Evolutionary conservation across 2,113 vertebrate genomes (phyloP), one percentile per base, ranked within the genome.

Genomic region (Parotia lawesii): DNA sequence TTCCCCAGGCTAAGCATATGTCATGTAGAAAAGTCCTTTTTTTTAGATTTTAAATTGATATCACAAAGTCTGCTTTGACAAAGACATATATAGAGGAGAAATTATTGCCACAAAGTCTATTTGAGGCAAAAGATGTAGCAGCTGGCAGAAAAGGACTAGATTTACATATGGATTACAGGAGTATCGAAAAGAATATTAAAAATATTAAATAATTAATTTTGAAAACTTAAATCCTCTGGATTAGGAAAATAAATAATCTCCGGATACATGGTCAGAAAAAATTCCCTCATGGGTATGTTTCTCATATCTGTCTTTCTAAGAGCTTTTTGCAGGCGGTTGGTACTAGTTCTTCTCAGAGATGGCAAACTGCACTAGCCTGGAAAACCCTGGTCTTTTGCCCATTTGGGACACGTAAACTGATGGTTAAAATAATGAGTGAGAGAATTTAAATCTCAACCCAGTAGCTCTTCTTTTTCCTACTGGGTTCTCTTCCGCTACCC

Each of bases 171-270:
- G 53, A 91, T 87, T 87, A 91, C 19, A 62, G 37, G 15, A 95
- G 73, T 79, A 85, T 40, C 5, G 22, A 72, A 56, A 91, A 72
- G 16, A 85, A 61, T 72, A 89, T 53, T 20, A 85, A 38, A 93
- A 79, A 65, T 38, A 87, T 69, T 85, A 47, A 84, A 42, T 53
- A 90, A 90, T 61, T 78, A 65, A 50, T 81, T 96, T 40, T 84
- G 40, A 93, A 86, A 86, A 73, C 25, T 61, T 76, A 85, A 79
- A 90, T 69, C 28, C 31, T 65, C 40, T 69, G n/a, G 4, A 13
- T 90, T 70, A 79, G 37, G 28, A 90, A 90, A 93, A 66, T 29
- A 94, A 93, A 84, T 44, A 82, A 66, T 25, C n/a, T 90, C 48
- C 50, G 84, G 40, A 37, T 75, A 42, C 9, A 64, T 37, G 44